Conservation (phyloP, 2,113 vertebrate species). For the Panthera leo region DNA sequence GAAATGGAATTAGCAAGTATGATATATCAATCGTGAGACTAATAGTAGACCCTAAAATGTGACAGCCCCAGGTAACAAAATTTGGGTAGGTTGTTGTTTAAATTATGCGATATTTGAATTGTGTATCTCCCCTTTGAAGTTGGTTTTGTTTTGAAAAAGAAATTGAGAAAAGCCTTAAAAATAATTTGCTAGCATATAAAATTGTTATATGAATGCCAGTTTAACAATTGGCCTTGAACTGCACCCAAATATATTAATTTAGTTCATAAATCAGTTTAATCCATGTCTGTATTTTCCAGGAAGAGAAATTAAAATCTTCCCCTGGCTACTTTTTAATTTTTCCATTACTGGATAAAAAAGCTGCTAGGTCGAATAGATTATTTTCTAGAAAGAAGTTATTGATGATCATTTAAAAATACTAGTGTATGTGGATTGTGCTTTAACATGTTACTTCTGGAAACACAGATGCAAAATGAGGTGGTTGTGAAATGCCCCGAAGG, state of each 20-base stretch:
- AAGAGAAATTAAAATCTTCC: constrained; percentile 63
- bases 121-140: background rate
- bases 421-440: background rate
- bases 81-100: background rate
- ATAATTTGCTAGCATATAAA: background rate
- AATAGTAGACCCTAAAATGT: background rate
- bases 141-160: background rate
- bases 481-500: constrained; percentile 29
- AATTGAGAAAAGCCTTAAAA: background rate
- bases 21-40: background rate
- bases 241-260: constrained; percentile 55
- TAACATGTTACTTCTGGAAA: constrained; percentile 37
- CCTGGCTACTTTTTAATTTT: constrained; percentile 57
- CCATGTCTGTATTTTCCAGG: constrained; percentile 24
- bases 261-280: constrained; percentile 65
- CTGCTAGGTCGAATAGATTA: constrained; percentile 45
- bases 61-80: background rate
- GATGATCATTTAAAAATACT: constrained; percentile 56
- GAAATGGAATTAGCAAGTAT: background rate
- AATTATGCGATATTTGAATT: background rate
- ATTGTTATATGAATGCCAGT: background rate
- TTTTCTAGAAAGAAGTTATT: constrained; percentile 58
- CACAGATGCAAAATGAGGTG: constrained; percentile 22
- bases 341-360: constrained; percentile 38
- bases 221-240: constrained; percentile 40